These are phyloP conservation scores for Blennius ocellaris DNA, from an alignment of 2,113 vertebrate species.

Conservation along the genomic window DNA sequence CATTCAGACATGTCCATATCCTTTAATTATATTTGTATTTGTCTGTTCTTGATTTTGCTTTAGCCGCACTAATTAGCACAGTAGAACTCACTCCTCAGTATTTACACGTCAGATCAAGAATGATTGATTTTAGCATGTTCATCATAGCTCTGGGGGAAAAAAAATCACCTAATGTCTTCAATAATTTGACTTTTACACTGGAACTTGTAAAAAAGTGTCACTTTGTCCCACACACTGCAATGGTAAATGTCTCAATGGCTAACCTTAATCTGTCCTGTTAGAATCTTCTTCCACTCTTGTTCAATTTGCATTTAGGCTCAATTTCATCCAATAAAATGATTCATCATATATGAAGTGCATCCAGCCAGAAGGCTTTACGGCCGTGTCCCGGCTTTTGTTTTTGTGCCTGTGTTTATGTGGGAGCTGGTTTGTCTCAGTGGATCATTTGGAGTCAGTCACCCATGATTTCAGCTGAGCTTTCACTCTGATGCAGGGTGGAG, in stretches of 20 bases:
- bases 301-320: slow-evolving; percentile 8
- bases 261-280: slow-evolving; percentile 4
- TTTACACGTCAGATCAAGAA: background rate
- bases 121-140: background rate
- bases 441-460: slow-evolving; percentile 49
- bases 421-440: slow-evolving; percentile 33
- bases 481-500: slow-evolving; percentile 49
- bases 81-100: background rate
- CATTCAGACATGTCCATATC: no score
- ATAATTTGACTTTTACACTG: no score
- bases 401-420: slow-evolving; percentile 27
- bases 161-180: no score
- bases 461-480: slow-evolving; percentile 70
- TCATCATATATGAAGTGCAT: slow-evolving; percentile 18
- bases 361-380: slow-evolving; percentile 32
- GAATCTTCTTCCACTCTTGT: background rate
- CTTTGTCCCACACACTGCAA: no score
- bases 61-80: background rate
- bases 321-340: slow-evolving; percentile 15
- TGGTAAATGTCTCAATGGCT: background rate
- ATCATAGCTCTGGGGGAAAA: no score
- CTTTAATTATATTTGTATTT: no score
- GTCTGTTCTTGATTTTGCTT: background rate
- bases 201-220: no score
- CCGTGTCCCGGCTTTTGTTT: slow-evolving; percentile 13